These are phyloP conservation scores for Physeter macrocephalus DNA, from an alignment of 2,113 vertebrate species.

Conservation along the genomic window DNA sequence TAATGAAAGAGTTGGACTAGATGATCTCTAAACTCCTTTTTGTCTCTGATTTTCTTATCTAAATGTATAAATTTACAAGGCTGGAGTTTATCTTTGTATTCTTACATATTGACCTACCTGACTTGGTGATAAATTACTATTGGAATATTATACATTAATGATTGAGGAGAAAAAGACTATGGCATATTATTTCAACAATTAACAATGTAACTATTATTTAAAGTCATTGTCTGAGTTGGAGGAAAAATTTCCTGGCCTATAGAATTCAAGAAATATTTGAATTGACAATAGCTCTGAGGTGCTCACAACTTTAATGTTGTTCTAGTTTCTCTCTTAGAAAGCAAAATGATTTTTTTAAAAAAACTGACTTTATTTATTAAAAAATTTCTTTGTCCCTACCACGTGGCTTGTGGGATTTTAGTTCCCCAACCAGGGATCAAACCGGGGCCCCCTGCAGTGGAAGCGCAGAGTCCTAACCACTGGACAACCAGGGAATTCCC, in stretches of 20 bases:
- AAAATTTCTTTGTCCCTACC: background rate
- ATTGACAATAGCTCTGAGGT: background rate
- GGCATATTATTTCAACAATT: constrained; percentile 33
- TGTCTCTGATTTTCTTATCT: background rate
- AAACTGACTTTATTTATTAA: background rate
- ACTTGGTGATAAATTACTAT: constrained; percentile 23
- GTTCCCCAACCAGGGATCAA: background rate
- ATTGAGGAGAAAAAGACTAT: background rate
- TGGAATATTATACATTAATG: constrained; percentile 7
- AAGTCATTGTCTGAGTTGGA: constrained; percentile 7
- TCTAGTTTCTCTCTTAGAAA: background rate
- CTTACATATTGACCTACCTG: background rate
- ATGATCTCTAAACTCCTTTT: background rate
- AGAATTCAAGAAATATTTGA: background rate
- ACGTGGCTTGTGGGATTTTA: background rate
- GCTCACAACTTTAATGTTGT: background rate
- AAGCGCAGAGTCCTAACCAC: no score
- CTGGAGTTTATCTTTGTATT: background rate
- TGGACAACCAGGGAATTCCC: no score
- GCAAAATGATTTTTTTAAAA: background rate
- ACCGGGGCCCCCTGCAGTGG: no score
- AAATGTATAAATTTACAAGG: background rate
- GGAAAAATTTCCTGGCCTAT: background rate
- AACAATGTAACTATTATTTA: constrained; percentile 30
- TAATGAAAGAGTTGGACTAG: background rate